phyloP scores from a whole-genome alignment of 2,113 vertebrate genomes.

The Melanostigma gelatinosum region DNA sequence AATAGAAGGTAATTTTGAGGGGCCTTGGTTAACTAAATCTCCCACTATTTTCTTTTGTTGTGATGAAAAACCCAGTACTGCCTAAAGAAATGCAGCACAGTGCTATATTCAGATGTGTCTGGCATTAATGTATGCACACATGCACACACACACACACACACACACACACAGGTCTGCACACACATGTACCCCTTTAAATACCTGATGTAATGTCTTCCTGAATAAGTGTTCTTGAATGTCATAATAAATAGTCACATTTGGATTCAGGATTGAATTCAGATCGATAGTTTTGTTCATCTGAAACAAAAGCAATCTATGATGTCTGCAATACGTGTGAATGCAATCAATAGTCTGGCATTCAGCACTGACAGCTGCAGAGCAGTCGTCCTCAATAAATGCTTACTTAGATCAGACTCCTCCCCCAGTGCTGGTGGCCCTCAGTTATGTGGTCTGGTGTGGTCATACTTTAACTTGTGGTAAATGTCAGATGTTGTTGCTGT shows the following conservation, averaged over 20 bases:
- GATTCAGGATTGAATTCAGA: conserved; percentile 24
- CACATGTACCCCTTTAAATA: neutral
- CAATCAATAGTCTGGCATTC: conserved; percentile 19
- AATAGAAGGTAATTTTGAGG: conserved; percentile 12
- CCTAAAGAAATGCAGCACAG: neutral
- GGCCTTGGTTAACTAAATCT: conserved; percentile 7
- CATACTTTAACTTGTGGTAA: conserved; percentile 68
- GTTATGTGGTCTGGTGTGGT: conserved; percentile 48
- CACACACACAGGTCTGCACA: neutral
- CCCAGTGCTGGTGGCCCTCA: conserved; percentile 25
- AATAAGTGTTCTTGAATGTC: conserved; percentile 9
- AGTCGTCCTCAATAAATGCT: conserved; percentile 33
- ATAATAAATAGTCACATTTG: conserved; percentile 14
- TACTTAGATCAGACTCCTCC: conserved; percentile 46
- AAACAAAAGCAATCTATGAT: conserved; percentile 44
- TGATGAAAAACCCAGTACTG: conserved; percentile 3
- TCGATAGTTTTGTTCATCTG: conserved; percentile 31
- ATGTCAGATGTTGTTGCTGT: conserved; percentile 64
- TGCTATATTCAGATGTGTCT: conserved; percentile 18
- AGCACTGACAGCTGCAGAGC: conserved; percentile 31
- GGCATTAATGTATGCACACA: neutral
- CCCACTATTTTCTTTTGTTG: neutral
- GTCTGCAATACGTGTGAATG: conserved; percentile 24
- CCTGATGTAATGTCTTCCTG: neutral
- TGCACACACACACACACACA: neutral